phyloP scores from a whole-genome alignment of 2,888 invertebrate species.

The Apodemia zela region DNA sequence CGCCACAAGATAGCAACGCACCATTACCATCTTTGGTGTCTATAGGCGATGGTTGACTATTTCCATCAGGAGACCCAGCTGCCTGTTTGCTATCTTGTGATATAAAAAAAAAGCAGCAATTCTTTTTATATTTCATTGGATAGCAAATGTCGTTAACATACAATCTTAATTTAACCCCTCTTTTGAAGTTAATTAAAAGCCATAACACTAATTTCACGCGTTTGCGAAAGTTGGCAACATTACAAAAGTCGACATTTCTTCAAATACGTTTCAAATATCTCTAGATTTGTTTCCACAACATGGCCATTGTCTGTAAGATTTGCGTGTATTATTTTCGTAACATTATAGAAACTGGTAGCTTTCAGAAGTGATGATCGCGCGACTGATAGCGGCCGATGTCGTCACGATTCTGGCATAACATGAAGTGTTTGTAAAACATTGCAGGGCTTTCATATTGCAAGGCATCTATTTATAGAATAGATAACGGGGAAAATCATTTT shows the following conservation, averaged over 20 bases:
- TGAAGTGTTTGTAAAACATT: constrained; percentile 23
- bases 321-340: constrained; percentile 22
- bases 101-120: too few species aligned
- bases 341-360: constrained; percentile 27
- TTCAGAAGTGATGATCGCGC: constrained; percentile 29
- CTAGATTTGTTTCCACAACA: constrained; percentile 4
- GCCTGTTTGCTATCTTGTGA: too few species aligned
- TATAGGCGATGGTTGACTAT: too few species aligned
- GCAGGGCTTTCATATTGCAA: constrained; percentile 23
- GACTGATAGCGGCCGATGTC: constrained; percentile 30
- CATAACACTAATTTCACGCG: background rate
- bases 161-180: background rate
- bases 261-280: background rate
- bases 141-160: too few species aligned
- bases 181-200: background rate
- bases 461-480: constrained; percentile 1
- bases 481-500: constrained; percentile 14
- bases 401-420: constrained; percentile 30
- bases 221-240: constrained; percentile 5
- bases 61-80: too few species aligned
- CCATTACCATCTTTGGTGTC: too few species aligned
- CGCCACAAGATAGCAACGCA: too few species aligned
- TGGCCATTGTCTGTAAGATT: background rate
- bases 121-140: too few species aligned
- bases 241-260: background rate